Evolutionary conservation across 2,888 invertebrate genomes (phyloP).

Genomic region (Euphydryas editha): DNA sequence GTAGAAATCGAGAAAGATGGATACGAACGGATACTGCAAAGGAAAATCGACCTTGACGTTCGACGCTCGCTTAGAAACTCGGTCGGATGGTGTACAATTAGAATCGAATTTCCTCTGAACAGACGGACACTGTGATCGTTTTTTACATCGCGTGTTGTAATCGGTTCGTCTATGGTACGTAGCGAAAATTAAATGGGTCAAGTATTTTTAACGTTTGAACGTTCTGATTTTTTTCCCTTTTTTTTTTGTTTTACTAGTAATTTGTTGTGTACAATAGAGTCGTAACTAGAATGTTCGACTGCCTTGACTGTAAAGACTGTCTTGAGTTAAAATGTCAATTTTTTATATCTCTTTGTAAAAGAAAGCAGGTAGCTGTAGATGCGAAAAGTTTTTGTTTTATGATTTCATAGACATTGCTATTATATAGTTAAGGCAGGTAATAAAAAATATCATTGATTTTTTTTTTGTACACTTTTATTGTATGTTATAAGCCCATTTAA

Average conservation of each 20-base stretch:
- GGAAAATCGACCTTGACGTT: conserved; percentile 49
- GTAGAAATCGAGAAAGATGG: conserved; percentile 50
- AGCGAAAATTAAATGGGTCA: conserved; percentile 8
- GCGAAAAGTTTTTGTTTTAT: too few species aligned
- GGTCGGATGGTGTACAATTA: conserved; percentile 30
- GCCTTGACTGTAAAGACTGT: too few species aligned
- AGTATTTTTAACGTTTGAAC: not conserved
- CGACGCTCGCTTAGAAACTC: conserved; percentile 23
- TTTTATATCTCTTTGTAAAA: too few species aligned
- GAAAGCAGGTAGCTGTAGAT: too few species aligned
- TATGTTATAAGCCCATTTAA: too few species aligned
- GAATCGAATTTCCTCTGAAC: conserved; percentile 14
- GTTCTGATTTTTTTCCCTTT: conserved; percentile 9
- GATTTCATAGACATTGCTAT: too few species aligned
- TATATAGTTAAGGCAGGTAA: too few species aligned
- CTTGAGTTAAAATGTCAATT: too few species aligned
- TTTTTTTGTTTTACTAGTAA: not conserved
- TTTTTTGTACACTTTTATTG: too few species aligned
- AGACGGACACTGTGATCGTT: conserved; percentile 13
- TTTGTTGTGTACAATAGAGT: not conserved
- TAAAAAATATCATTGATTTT: too few species aligned
- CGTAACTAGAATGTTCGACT: too few species aligned
- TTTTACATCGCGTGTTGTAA: conserved; percentile 14
- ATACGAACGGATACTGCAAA: conserved; percentile 48
- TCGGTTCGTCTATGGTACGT: conserved; percentile 12